phyloP scores from a whole-genome alignment of 2,113 vertebrate species.

The Gallinago undulata region DNA sequence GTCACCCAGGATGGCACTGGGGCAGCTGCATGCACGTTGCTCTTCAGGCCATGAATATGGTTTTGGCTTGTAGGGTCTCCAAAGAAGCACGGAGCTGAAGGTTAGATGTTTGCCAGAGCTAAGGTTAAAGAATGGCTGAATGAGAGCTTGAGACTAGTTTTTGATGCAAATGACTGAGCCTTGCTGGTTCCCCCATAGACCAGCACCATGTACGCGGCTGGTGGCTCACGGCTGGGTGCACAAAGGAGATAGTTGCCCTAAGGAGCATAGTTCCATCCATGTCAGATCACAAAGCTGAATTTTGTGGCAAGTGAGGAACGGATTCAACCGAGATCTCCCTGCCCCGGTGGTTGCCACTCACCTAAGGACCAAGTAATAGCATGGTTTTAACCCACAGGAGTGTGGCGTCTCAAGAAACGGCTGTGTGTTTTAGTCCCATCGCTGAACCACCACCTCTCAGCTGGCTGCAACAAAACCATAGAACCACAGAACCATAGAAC shows the following conservation, averaged over 20 bases:
- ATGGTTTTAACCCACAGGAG: neutral
- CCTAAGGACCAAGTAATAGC: neutral
- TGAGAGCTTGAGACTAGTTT: neutral
- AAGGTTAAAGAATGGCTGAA: neutral
- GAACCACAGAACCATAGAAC: too few relatives aligned
- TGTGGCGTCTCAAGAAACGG: neutral
- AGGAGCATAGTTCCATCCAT: neutral
- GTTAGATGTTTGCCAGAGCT: neutral
- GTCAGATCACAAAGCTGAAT: neutral
- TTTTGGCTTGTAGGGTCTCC: neutral
- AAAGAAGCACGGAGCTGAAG: neutral
- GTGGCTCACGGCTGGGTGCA: too few relatives aligned
- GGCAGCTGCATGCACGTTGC: rapidly evolving
- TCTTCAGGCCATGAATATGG: neutral
- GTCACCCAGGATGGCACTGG: neutral
- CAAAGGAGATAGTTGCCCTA: neutral
- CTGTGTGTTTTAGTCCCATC: neutral
- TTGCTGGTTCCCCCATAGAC: neutral
- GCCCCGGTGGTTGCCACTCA: neutral
- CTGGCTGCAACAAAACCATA: neutral
- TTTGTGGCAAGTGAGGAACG: neutral
- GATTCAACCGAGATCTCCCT: neutral
- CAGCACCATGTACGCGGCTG: rapidly evolving
- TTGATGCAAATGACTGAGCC: neutral
- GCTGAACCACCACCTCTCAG: neutral